Evolutionary conservation across 2,888 invertebrate genomes (phyloP).

Genomic region (Melanostoma mellinum): DNA sequence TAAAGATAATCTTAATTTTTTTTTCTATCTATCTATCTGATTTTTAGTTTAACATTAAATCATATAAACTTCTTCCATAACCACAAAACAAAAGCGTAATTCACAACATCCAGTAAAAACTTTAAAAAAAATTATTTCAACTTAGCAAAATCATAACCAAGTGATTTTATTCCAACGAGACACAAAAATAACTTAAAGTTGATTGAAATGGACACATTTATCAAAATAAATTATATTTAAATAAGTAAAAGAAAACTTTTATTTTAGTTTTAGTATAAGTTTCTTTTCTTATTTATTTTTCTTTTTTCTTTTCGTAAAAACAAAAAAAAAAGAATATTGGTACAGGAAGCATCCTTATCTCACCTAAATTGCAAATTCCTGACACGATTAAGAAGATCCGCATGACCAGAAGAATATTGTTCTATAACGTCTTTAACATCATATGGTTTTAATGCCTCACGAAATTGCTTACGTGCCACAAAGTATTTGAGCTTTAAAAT

Average conservation of each 20-base stretch:
- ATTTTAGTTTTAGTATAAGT: slow-evolving; percentile 33
- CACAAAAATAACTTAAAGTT: slow-evolving; percentile 47
- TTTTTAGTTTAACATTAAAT: too few relatives aligned
- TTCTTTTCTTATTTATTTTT: slow-evolving; percentile 30
- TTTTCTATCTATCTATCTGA: too few relatives aligned
- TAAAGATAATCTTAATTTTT: too few relatives aligned
- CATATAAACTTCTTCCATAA: too few relatives aligned
- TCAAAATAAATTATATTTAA: slow-evolving; percentile 54
- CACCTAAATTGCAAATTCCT: slow-evolving; percentile 93
- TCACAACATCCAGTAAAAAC: slow-evolving; percentile 46
- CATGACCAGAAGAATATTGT: slow-evolving; percentile 94
- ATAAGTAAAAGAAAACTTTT: slow-evolving; percentile 23
- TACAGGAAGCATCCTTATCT: slow-evolving; percentile 77
- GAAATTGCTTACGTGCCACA: slow-evolving; percentile 94
- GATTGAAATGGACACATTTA: slow-evolving; percentile 52
- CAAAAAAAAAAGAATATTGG: slow-evolving; percentile 30
- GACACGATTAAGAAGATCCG: slow-evolving; percentile 93
- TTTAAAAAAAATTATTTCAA: slow-evolving; percentile 25
- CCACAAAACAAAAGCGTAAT: slow-evolving; percentile 10
- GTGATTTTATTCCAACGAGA: slow-evolving; percentile 50
- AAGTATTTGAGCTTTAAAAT: slow-evolving; percentile 91
- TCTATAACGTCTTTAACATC: slow-evolving; percentile 97
- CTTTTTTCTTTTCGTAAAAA: slow-evolving; percentile 16
- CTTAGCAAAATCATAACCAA: slow-evolving; percentile 53
- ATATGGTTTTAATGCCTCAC: slow-evolving; percentile 95